Evolutionary conservation across 2,797 vertebrate species (phyloP).

Genomic region (Pyrocephalus nanus): DNA sequence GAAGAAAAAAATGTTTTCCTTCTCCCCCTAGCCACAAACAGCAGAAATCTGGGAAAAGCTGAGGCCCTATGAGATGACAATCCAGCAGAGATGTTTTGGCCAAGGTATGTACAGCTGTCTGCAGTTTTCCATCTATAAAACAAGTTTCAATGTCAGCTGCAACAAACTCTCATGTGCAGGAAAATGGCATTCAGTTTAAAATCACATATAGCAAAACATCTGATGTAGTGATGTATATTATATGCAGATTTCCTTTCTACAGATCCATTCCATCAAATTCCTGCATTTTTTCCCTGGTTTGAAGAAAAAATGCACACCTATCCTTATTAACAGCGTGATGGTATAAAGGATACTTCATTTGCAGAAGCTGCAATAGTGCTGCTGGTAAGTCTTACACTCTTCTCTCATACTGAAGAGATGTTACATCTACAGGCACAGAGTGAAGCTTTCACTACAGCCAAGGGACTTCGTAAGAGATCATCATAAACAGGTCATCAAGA

Average conservation of each 20-base stretch:
- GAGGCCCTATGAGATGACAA: neutral
- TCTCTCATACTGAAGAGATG: neutral
- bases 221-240: neutral
- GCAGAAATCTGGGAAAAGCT: neutral
- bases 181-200: neutral
- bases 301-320: neutral
- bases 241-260: neutral
- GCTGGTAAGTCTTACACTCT: neutral
- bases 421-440: neutral
- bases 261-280: neutral
- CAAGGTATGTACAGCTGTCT: neutral
- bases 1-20: neutral
- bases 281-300: neutral
- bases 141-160: neutral
- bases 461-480: neutral
- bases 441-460: neutral
- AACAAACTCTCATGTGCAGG: neutral
- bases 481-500: constrained; percentile 9
- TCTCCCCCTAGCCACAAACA: neutral
- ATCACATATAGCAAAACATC: neutral
- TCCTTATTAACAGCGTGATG: neutral
- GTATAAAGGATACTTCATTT: neutral
- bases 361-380: neutral
- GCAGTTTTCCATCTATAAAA: neutral
- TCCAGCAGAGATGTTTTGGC: neutral